Evolutionary conservation across 2,797 vertebrate genomes (phyloP).

Genomic region (Scleropages formosus): DNA sequence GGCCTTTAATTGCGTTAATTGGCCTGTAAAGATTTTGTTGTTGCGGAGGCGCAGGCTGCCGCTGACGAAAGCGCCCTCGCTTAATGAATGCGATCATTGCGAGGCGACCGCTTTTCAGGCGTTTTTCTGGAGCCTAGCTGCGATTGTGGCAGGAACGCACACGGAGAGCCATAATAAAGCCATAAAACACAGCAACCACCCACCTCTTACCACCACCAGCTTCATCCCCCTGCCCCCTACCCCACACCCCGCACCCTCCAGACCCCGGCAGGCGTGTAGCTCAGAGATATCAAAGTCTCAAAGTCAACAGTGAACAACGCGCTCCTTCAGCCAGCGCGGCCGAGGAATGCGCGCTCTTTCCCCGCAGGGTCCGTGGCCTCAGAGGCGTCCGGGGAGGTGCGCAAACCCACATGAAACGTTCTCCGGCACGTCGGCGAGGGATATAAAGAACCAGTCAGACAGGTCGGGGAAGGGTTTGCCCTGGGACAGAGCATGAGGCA

Average conservation of each 20-base stretch:
- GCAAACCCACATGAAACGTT: slow-evolving; percentile 35
- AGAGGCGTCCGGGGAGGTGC: slow-evolving; percentile 58
- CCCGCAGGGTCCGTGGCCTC: slow-evolving; percentile 43
- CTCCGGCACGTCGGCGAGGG: slow-evolving; percentile 15
- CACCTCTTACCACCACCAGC: slow-evolving; percentile 31
- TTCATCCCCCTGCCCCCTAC: slow-evolving; percentile 10
- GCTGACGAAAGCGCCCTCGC: background rate
- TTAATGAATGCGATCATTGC: slow-evolving; percentile 10
- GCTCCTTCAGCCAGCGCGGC: background rate
- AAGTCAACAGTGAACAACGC: slow-evolving; percentile 63
- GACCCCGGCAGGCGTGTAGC: slow-evolving; percentile 42
- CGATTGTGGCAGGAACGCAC: slow-evolving; percentile 29
- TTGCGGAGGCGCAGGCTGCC: background rate
- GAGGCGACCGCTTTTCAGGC: background rate
- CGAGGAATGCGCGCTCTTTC: slow-evolving; percentile 11
- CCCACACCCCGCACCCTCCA: background rate
- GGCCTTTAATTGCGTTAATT: slow-evolving; percentile 15
- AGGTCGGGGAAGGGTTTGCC: slow-evolving; percentile 58
- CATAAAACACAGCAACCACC: slow-evolving; percentile 46
- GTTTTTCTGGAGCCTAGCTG: slow-evolving; percentile 6
- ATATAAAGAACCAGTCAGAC: slow-evolving; percentile 65
- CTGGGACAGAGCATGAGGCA: slow-evolving; percentile 41
- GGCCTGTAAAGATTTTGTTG: slow-evolving; percentile 4
- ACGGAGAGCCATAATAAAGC: slow-evolving; percentile 9
- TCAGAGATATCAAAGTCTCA: slow-evolving; percentile 56